Evolutionary conservation across 2,113 vertebrate species (phyloP).

Genomic region (Myiozetetes cayanensis): DNA sequence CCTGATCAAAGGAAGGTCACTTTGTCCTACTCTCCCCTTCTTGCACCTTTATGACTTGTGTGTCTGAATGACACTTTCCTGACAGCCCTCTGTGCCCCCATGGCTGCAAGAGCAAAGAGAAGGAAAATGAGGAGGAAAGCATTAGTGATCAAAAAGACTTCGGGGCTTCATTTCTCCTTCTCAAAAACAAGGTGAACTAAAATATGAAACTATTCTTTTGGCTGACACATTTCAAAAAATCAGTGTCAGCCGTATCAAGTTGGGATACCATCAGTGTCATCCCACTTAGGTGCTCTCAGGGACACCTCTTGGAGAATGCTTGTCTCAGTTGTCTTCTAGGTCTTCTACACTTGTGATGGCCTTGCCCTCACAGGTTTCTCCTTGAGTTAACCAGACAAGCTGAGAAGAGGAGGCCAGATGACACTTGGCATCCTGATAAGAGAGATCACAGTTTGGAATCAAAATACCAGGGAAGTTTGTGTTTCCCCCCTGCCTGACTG

Average conservation of each 20-base stretch:
- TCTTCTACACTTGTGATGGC: neutral
- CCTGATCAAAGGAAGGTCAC: neutral
- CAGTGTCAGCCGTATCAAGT: fast-evolving
- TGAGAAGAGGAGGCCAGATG: neutral
- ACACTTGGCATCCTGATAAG: neutral
- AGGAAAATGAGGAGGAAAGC: neutral
- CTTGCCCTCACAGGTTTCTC: neutral
- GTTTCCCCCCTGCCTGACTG: neutral
- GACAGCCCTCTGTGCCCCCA: neutral
- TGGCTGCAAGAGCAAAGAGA: neutral
- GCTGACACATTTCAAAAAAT: neutral
- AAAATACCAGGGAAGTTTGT: neutral
- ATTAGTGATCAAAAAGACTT: neutral
- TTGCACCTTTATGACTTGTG: neutral
- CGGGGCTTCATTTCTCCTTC: neutral
- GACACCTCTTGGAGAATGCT: fast-evolving
- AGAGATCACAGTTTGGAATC: neutral
- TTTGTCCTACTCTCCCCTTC: neutral
- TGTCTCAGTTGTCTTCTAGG: neutral
- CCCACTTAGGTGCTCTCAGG: neutral
- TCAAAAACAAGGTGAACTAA: neutral
- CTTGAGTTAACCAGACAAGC: neutral
- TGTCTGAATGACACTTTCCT: neutral
- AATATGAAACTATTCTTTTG: neutral
- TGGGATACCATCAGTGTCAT: neutral